Evolutionary conservation across 2,888 invertebrate genomes (phyloP).

Genomic region (Hymenopus coronatus): DNA sequence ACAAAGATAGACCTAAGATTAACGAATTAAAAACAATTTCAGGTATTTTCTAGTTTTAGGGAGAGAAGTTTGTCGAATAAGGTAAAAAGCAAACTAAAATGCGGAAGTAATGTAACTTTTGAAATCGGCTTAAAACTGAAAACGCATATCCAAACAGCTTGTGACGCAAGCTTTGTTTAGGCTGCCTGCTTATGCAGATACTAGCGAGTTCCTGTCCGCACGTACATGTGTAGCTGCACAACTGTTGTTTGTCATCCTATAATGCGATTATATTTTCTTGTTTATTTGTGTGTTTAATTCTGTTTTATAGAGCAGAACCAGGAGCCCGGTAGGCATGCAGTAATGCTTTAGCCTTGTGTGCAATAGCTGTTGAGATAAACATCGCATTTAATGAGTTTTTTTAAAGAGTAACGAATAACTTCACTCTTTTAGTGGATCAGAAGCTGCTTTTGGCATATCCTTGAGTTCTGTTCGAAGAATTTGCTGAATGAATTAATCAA

Average conservation of each 20-base stretch:
- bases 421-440: too few species aligned
- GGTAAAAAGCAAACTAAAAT: background rate
- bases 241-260: background rate
- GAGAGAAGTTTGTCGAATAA: background rate
- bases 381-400: background rate
- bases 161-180: background rate
- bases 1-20: background rate
- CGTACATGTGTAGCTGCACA: background rate
- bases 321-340: background rate
- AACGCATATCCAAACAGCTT: background rate
- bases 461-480: too few species aligned
- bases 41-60: background rate
- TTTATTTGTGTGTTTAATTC: background rate
- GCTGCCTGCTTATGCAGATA: background rate
- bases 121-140: background rate
- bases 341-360: background rate
- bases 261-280: background rate
- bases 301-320: background rate
- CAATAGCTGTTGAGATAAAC: background rate
- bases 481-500: too few species aligned
- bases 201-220: background rate
- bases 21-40: background rate
- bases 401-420: too few species aligned
- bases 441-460: too few species aligned
- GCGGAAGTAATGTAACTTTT: background rate